A percentile compares a stretch with the other conserved stretches of the same genome.
Conservation (phyloP, 1,140 invertebrate genomes). For the Brachionus sp. region DNA sequence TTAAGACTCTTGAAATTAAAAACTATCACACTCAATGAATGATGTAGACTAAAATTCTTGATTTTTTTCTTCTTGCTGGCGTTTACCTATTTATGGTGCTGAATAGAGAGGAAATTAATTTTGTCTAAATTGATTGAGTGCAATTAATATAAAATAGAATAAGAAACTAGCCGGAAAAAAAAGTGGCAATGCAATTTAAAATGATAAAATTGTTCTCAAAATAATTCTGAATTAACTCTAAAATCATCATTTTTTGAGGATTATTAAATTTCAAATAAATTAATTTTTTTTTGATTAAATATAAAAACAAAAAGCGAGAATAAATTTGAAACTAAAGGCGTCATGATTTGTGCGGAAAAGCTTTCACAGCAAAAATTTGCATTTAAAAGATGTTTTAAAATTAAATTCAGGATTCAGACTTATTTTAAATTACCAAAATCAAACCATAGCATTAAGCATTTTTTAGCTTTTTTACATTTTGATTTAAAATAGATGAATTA, state of each 20-base stretch:
- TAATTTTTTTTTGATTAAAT: not conserved
- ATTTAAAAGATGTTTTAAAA: not conserved
- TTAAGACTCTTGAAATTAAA: too few relatives aligned
- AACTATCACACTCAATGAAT: too few relatives aligned
- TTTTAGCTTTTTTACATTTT: too few relatives aligned
- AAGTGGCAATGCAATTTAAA: too few relatives aligned
- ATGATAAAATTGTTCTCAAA: too few relatives aligned
- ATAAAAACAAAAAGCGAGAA: not conserved
- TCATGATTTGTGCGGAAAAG: not conserved
- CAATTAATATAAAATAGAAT: not conserved
- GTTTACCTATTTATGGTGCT: not conserved
- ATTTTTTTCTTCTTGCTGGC: not conserved
- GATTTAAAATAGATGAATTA: not conserved
- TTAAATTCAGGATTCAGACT: not conserved
- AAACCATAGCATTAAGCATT: not conserved
- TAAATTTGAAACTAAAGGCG: not conserved
- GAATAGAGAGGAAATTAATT: not conserved
- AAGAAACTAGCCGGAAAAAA: too few relatives aligned
- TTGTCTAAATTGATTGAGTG: not conserved
- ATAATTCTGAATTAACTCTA: not conserved
- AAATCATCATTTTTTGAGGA: not conserved
- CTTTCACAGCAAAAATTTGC: conserved; percentile 6
- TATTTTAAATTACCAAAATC: not conserved
- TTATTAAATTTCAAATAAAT: not conserved
- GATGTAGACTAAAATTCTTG: too few relatives aligned